A percentile compares a stretch with the other conserved stretches of the same genome.
Conservation (phyloP, 1,140 invertebrate species). For the Drosophila pseudoobscura region DNA sequence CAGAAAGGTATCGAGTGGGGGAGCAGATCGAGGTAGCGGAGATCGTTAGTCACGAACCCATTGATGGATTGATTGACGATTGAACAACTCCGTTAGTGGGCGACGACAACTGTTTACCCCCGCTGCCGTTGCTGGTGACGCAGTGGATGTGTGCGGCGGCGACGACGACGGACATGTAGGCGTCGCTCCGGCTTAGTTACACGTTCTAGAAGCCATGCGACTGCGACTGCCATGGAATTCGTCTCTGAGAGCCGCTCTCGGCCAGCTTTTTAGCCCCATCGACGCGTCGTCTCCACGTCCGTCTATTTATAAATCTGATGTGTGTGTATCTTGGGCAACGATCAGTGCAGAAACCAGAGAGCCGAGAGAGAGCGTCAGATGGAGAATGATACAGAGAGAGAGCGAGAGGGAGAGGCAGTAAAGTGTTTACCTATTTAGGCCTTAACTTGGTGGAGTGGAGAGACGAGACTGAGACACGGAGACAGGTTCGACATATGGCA, state of each 20-base stretch:
- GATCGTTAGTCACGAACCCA: conserved; percentile 29
- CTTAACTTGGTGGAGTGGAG: conserved; percentile 13
- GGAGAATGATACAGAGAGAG: conserved; percentile 12
- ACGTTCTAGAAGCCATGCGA: conserved; percentile 72
- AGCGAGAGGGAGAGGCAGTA: conserved; percentile 25
- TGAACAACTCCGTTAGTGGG: conserved; percentile 17
- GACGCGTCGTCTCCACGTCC: conserved; percentile 25
- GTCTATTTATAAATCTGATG: conserved; percentile 79
- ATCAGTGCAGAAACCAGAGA: conserved; percentile 9
- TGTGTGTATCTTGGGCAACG: conserved; percentile 58
- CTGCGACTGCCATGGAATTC: conserved; percentile 54
- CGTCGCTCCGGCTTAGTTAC: conserved; percentile 43
- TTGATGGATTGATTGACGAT: conserved; percentile 24
- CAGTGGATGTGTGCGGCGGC: conserved; percentile 25
- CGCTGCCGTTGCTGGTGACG: conserved; percentile 27
- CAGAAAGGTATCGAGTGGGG: background rate
- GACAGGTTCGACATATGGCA: conserved; percentile 11
- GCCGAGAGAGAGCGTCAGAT: conserved; percentile 11
- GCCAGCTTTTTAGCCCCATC: conserved; percentile 27
- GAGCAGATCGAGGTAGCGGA: background rate
- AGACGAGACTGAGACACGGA: background rate
- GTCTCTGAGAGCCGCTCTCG: conserved; percentile 32
- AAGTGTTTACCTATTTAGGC: conserved; percentile 54
- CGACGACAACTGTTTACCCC: conserved; percentile 30
- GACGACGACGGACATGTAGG: conserved; percentile 30